A percentile compares a stretch with the other conserved stretches of the same genome.
phyloP scores from a whole-genome alignment of 2,797 vertebrate genomes.

The Urosaurus nigricauda region DNA sequence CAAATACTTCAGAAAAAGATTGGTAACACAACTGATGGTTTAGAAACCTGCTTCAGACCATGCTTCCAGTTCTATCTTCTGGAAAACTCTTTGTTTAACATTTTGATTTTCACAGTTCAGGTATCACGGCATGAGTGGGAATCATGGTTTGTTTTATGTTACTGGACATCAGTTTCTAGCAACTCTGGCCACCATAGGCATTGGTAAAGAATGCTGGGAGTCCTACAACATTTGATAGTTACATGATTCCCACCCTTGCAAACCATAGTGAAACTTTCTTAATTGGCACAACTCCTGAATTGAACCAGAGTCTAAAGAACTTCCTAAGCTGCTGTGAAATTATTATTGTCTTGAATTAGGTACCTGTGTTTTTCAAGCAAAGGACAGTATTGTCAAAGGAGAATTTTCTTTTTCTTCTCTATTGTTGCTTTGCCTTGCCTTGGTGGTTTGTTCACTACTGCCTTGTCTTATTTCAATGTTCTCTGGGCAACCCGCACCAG shows the following conservation, averaged over 20 bases:
- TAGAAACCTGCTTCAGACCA: neutral
- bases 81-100: neutral
- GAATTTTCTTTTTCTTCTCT: conserved; percentile 65
- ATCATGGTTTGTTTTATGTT: no score
- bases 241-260: neutral
- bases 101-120: neutral
- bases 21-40: neutral
- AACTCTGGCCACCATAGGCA: no score
- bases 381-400: conserved; percentile 74
- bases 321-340: conserved; percentile 82
- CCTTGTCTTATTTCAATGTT: conserved; percentile 71
- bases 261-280: neutral
- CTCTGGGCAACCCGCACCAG: conserved; percentile 69
- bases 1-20: neutral
- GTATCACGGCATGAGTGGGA: neutral
- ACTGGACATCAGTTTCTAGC: no score
- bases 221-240: no score
- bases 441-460: conserved; percentile 64
- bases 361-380: conserved; percentile 81
- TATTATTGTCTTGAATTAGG: conserved; percentile 79
- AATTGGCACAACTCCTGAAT: neutral
- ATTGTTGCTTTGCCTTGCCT: conserved; percentile 67
- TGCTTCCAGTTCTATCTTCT: neutral
- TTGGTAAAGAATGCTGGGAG: no score
- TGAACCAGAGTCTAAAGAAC: conserved; percentile 70